Evolutionary conservation across 2,113 vertebrate genomes (phyloP).

Genomic region (Callorhinus ursinus): DNA sequence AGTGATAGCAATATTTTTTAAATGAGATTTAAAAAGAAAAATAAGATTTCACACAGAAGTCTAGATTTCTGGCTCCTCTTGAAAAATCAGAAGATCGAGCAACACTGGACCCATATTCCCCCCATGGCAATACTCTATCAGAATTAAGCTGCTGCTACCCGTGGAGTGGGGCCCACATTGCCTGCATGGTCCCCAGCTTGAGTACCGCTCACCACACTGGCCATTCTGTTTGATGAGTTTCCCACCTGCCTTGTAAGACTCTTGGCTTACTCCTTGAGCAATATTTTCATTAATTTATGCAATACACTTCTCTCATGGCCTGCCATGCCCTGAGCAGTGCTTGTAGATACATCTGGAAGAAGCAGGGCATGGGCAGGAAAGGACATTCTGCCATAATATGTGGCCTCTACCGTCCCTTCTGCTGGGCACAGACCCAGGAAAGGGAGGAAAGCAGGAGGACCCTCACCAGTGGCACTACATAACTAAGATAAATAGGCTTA

Average conservation of each 20-base stretch:
- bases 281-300: neutral
- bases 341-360: neutral
- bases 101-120: neutral
- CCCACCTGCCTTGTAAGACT: neutral
- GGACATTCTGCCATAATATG: neutral
- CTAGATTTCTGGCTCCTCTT: constrained; percentile 39
- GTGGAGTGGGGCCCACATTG: neutral
- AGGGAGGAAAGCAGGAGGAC: neutral
- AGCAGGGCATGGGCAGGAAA: neutral
- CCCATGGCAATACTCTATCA: neutral
- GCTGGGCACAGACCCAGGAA: neutral
- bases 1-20: constrained; percentile 25
- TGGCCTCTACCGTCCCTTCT: neutral
- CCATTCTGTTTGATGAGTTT: neutral
- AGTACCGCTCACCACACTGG: neutral
- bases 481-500: neutral
- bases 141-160: neutral
- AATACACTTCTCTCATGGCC: neutral
- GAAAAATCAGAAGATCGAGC: constrained; percentile 24
- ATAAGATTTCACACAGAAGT: constrained; percentile 49
- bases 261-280: neutral
- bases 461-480: neutral
- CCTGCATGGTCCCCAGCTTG: neutral
- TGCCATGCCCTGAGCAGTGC: neutral
- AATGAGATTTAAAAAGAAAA: neutral